A percentile compares a stretch with the other conserved stretches of the same genome.
Conservation (phyloP, 2,113 vertebrate genomes). For the Sinocyclocheilus rhinocerous region DNA sequence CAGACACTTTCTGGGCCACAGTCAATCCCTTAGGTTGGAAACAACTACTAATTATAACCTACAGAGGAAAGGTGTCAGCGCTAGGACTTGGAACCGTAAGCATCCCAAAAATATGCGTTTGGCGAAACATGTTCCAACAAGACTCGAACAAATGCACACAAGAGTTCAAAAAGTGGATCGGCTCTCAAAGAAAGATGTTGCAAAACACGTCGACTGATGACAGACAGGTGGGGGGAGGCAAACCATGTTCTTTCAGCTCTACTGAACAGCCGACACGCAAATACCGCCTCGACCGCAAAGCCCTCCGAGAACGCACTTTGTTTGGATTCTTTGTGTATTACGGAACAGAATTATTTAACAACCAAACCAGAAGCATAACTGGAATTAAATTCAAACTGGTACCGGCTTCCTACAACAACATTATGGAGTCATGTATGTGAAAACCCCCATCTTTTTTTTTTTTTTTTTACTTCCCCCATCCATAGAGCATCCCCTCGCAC, state of each 20-base stretch:
- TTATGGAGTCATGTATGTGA: constrained; percentile 11
- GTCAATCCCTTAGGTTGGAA: constrained; percentile 54
- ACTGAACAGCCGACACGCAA: constrained; percentile 1
- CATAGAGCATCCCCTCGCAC: constrained; percentile 26
- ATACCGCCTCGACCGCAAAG: constrained; percentile 4
- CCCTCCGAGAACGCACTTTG: not conserved
- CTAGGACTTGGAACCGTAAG: constrained; percentile 68
- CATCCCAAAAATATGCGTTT: constrained; percentile 68
- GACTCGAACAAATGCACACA: constrained; percentile 15
- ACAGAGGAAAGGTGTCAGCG: constrained; percentile 68
- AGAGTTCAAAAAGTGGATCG: constrained; percentile 37
- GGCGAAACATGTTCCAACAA: constrained; percentile 54
- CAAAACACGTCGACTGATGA: constrained; percentile 36
- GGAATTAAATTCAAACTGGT: not conserved
- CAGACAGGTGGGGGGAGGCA: not conserved
- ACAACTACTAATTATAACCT: constrained; percentile 71
- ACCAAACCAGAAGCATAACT: not conserved
- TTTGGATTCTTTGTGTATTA: constrained; percentile 11
- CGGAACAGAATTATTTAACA: not conserved
- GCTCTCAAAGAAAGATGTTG: constrained; percentile 36
- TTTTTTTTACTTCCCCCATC: not conserved
- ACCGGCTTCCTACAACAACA: constrained; percentile 4
- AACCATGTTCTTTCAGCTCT: constrained; percentile 19
- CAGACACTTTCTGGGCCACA: constrained; percentile 70
- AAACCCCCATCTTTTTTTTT: not conserved